Percentiles rank a stretch among this genome's conserved stretches.
Conservation (phyloP, 2,888 invertebrate genomes). For the Exocentrus adspersus region DNA sequence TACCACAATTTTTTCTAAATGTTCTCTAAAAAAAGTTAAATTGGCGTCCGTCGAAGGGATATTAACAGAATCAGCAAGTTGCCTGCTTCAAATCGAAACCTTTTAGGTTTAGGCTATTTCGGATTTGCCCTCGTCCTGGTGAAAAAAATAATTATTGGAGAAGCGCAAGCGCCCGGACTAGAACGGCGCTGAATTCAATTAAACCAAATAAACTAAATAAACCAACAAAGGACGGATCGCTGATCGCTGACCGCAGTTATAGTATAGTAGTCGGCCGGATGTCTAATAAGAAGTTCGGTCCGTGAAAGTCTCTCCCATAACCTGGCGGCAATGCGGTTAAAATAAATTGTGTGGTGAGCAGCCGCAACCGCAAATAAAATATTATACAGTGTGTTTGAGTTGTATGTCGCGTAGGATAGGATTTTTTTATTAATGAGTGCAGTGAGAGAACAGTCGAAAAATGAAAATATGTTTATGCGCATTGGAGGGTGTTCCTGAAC, state of each 20-base stretch:
- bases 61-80: not conserved
- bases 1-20: no score
- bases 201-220: constrained; percentile 3
- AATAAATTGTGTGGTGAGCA: constrained; percentile 24
- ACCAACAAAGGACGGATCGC: constrained; percentile 22
- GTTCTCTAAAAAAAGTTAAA: no score
- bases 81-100: not conserved
- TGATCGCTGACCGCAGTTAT: constrained; percentile 20
- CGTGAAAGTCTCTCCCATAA: constrained; percentile 44
- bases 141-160: no score
- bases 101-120: no score
- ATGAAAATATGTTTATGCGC: constrained; percentile 5
- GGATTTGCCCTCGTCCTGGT: no score
- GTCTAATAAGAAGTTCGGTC: constrained; percentile 39
- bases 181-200: not conserved
- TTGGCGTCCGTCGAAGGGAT: not conserved
- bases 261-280: constrained; percentile 42
- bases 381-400: no score
- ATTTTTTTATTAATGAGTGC: constrained; percentile 11
- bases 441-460: constrained; percentile 3
- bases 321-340: constrained; percentile 40
- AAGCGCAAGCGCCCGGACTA: constrained; percentile 17
- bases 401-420: constrained; percentile 1
- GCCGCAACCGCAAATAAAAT: not conserved
- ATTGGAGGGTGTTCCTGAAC: not conserved